Conservation (phyloP, 2,113 vertebrate species). For the Bambusicola thoracicus region DNA sequence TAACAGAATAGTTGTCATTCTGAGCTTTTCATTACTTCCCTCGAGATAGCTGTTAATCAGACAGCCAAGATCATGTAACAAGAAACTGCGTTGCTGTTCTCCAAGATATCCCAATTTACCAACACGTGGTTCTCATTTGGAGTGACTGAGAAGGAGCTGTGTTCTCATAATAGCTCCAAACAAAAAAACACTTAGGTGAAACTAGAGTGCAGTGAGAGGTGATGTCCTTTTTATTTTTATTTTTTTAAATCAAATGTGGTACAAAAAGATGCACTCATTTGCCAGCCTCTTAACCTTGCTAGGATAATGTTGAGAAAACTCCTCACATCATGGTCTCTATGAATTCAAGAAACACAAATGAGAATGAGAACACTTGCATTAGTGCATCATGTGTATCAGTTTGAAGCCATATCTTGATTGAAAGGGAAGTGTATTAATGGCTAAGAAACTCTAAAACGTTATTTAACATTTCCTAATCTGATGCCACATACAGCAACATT, state of each 20-base stretch:
- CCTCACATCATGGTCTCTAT: neutral
- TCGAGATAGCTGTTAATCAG: neutral
- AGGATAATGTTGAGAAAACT: neutral
- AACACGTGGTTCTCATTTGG: conserved; percentile 55
- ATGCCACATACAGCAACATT: neutral
- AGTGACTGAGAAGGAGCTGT: conserved; percentile 37
- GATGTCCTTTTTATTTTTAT: neutral
- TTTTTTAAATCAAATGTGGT: neutral
- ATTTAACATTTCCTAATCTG: neutral
- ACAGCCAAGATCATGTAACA: neutral
- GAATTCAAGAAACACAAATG: neutral
- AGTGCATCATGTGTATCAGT: neutral
- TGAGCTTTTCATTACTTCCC: conserved; percentile 14
- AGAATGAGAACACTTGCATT: neutral
- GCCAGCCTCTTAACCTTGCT: neutral
- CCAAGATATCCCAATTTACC: neutral
- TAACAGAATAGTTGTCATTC: conserved; percentile 1
- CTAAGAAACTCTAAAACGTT: neutral
- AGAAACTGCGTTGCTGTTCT: conserved; percentile 7
- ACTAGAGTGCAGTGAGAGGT: neutral
- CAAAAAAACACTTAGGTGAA: conserved; percentile 25
- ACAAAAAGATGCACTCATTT: conserved; percentile 54
- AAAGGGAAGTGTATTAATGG: neutral
- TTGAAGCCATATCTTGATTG: neutral
- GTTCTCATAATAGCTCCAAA: conserved; percentile 19